phyloP scores from a whole-genome alignment of 2,113 vertebrate species.

The Macquaria ambigua region DNA sequence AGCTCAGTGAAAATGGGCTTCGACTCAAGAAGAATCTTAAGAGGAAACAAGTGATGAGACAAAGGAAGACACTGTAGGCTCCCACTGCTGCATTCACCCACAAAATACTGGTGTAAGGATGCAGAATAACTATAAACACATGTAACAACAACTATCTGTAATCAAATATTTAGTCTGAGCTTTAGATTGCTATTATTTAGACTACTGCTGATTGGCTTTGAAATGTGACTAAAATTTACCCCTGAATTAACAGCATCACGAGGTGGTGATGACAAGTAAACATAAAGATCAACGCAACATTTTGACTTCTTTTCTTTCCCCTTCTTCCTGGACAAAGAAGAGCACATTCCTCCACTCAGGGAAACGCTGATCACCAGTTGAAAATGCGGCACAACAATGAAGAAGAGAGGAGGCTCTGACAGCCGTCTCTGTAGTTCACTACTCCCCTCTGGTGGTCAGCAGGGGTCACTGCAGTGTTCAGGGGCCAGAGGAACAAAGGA shows the following conservation, averaged over 20 bases:
- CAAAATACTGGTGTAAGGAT: neutral
- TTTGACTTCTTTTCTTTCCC: neutral
- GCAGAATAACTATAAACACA: neutral
- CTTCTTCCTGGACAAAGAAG: constrained; percentile 68
- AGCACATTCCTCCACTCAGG: constrained; percentile 59
- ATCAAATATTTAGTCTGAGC: neutral
- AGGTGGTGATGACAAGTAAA: neutral
- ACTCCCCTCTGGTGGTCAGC: constrained; percentile 76
- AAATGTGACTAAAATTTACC: neutral
- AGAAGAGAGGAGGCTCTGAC: neutral
- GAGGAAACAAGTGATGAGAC: constrained; percentile 21
- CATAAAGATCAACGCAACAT: neutral
- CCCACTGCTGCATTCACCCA: neutral
- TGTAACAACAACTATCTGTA: neutral
- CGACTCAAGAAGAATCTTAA: constrained; percentile 27
- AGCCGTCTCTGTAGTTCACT: constrained; percentile 48
- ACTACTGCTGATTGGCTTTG: neutral
- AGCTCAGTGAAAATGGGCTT: constrained; percentile 40
- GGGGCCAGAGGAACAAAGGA: constrained; percentile 74
- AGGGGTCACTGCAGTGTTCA: neutral
- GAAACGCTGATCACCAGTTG: neutral
- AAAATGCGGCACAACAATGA: constrained; percentile 42
- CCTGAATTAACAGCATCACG: neutral
- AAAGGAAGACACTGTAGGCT: constrained; percentile 33
- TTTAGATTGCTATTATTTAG: neutral